These are phyloP conservation scores for Drosophila barbarae DNA, from an alignment of 2,888 invertebrate genomes.

Conservation along the genomic window DNA sequence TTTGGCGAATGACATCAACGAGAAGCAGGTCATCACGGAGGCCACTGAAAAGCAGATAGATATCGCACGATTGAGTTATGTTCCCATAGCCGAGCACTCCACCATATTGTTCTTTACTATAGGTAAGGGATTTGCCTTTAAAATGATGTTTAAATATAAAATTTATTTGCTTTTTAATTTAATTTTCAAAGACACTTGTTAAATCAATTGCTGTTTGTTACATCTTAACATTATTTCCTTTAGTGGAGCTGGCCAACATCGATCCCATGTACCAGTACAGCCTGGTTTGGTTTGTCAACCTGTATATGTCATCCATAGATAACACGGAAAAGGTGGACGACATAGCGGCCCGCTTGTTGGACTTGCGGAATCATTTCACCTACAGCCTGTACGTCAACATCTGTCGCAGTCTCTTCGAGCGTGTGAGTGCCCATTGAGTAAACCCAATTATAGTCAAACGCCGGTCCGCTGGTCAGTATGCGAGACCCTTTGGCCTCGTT, in stretches of 20 bases:
- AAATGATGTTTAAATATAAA: neutral
- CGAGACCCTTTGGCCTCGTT: conserved; percentile 23
- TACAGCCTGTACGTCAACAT: conserved; percentile 94
- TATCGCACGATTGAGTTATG: conserved; percentile 89
- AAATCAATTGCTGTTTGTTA: neutral
- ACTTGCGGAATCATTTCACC: conserved; percentile 90
- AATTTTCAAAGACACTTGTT: neutral
- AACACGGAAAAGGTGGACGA: conserved; percentile 92
- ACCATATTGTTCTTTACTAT: conserved; percentile 95
- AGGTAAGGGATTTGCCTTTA: conserved; percentile 80
- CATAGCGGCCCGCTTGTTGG: conserved; percentile 86
- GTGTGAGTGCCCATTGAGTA: conserved; percentile 81
- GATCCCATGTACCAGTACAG: conserved; percentile 99
- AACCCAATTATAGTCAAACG: conserved; percentile 37
- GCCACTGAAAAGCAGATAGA: conserved; percentile 95
- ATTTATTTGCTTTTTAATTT: no score
- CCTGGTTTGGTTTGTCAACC: conserved; percentile 94
- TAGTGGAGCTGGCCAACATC: conserved; percentile 91
- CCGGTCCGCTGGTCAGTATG: conserved; percentile 17
- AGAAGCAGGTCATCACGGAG: conserved; percentile 93
- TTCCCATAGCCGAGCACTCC: conserved; percentile 94
- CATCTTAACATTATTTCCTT: conserved; percentile 22
- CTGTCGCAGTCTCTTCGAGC: conserved; percentile 95
- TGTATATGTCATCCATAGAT: conserved; percentile 92
- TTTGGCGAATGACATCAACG: conserved; percentile 93